Evolutionary conservation across 2,113 vertebrate species (phyloP).

Genomic region (Myotis brandtii): DNA sequence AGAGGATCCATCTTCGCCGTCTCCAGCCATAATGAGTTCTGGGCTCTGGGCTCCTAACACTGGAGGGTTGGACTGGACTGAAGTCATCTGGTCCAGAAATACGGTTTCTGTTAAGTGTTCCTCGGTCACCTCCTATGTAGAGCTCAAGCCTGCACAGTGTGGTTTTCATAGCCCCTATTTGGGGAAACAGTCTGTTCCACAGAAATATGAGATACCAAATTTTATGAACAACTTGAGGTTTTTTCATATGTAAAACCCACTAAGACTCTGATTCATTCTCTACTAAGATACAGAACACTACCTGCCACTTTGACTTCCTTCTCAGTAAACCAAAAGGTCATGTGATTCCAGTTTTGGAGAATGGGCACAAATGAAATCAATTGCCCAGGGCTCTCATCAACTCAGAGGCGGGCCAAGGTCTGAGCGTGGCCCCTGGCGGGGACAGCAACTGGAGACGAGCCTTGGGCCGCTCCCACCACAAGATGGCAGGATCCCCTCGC

Average conservation of each 20-base stretch:
- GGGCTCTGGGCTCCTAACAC: neutral
- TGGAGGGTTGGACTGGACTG: neutral
- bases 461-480: neutral
- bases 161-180: neutral
- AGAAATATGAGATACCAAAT: conserved; percentile 29
- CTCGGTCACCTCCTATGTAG: neutral
- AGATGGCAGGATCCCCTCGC: conserved; percentile 59
- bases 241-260: conserved; percentile 3
- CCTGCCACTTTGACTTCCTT: neutral
- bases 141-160: neutral
- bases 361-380: neutral
- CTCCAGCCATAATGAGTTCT: neutral
- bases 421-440: neutral
- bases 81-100: neutral
- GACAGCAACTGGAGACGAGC: neutral
- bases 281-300: neutral
- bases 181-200: neutral
- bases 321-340: conserved; percentile 27
- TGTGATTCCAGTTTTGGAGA: neutral
- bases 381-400: neutral
- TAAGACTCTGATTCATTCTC: neutral
- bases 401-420: neutral
- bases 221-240: neutral
- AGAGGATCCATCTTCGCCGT: neutral
- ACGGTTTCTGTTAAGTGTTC: neutral